These are phyloP conservation scores for Poicephalus gulielmi DNA, from an alignment of 2,113 vertebrate genomes.

Conservation along the genomic window DNA sequence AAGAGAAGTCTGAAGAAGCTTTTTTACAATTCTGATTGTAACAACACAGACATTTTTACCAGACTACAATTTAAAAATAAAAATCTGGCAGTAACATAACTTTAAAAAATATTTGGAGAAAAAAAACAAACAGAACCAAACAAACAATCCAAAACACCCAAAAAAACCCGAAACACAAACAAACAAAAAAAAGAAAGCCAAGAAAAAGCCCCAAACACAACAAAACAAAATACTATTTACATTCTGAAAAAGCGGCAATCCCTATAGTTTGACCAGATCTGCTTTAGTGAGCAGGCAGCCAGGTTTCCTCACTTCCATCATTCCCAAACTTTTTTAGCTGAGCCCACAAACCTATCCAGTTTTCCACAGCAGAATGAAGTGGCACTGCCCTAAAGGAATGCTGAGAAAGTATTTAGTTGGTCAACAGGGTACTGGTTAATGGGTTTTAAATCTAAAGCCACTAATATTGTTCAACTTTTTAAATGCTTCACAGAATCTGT, in stretches of 20 bases:
- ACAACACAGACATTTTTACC: not conserved
- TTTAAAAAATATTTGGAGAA: not conserved
- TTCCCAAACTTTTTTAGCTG: not conserved
- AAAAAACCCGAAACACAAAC: not conserved
- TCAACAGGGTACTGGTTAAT: not conserved
- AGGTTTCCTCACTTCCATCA: accelerated
- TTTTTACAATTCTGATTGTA: not conserved
- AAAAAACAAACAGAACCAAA: not conserved
- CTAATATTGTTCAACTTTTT: not conserved
- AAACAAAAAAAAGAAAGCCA: not conserved
- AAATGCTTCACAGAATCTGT: accelerated
- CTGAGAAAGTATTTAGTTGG: not conserved
- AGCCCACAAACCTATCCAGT: not conserved
- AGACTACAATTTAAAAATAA: not conserved
- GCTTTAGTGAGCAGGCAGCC: not conserved
- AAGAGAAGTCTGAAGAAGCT: not conserved
- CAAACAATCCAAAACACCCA: not conserved
- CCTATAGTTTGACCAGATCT: not conserved
- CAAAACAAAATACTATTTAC: not conserved
- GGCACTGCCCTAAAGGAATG: not conserved
- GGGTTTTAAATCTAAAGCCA: not conserved
- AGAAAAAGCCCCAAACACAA: not conserved
- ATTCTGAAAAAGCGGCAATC: not conserved
- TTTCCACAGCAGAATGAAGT: not conserved
- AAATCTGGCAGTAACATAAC: not conserved